phyloP scores from a whole-genome alignment of 2,888 invertebrate genomes.

The Synanthedon formicaeformis region DNA sequence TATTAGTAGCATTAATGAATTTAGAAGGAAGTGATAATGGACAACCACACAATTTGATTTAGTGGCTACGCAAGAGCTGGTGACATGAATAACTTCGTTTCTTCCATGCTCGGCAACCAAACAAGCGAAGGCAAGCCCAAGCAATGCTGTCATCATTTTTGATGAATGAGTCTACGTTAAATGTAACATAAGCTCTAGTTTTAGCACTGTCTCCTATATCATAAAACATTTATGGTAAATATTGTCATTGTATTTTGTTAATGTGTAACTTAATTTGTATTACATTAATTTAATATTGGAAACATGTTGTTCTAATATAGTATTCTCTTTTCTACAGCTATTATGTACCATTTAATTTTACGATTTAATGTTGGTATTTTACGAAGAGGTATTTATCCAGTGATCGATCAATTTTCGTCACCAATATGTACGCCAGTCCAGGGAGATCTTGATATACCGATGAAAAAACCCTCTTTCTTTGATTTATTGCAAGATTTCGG shows the following conservation, averaged over 20 bases:
- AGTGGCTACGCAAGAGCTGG: conserved; percentile 14
- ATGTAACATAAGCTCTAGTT: conserved; percentile 1
- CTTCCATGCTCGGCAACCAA: conserved; percentile 10
- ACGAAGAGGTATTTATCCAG: too few species aligned
- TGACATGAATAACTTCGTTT: conserved; percentile 8
- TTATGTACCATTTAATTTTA: too few species aligned
- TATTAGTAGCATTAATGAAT: conserved; percentile 2
- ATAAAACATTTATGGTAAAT: too few species aligned
- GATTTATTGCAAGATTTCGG: conserved; percentile 22
- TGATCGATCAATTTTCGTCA: too few species aligned
- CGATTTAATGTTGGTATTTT: too few species aligned
- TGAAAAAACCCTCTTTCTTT: conserved; percentile 17
- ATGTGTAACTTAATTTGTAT: too few species aligned
- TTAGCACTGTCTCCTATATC: not conserved
- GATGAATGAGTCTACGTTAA: conserved; percentile 11
- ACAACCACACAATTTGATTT: conserved; percentile 30
- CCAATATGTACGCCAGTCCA: not conserved
- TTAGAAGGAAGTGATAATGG: conserved; percentile 22
- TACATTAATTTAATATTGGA: too few species aligned
- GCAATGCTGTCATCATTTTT: conserved; percentile 10
- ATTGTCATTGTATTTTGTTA: not conserved
- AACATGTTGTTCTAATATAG: too few species aligned
- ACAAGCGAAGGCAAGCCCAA: conserved; percentile 9
- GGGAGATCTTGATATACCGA: conserved; percentile 1
- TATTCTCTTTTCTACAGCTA: too few species aligned